These are phyloP conservation scores for Apoda limacodes DNA, from an alignment of 2,888 invertebrate species.

Conservation along the genomic window DNA sequence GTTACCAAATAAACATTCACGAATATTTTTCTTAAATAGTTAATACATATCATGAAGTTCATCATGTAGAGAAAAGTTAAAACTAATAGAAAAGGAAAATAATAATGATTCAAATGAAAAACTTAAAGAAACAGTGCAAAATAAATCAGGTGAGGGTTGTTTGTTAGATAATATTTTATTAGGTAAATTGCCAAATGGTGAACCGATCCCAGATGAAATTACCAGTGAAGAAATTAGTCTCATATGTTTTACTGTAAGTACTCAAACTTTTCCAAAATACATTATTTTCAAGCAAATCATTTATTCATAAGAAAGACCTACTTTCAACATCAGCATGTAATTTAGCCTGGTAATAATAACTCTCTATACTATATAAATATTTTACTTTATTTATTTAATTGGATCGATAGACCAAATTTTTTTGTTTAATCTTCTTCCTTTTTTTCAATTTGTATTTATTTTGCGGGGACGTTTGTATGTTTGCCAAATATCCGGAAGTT, in stretches of 20 bases:
- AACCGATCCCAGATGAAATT: slow-evolving; percentile 23
- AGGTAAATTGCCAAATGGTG: slow-evolving; percentile 23
- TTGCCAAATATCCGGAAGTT: slow-evolving; percentile 26
- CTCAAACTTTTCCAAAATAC: slow-evolving; percentile 1
- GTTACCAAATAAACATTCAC: too few relatives aligned
- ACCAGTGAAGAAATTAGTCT: slow-evolving; percentile 29
- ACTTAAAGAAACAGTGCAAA: slow-evolving; percentile 15
- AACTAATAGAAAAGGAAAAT: slow-evolving; percentile 23
- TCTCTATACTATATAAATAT: too few relatives aligned
- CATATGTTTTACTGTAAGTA: slow-evolving; percentile 27
- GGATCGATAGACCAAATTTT: slow-evolving; percentile 25
- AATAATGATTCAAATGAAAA: slow-evolving; percentile 17
- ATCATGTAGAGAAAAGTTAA: slow-evolving; percentile 22
- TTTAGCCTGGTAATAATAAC: too few relatives aligned
- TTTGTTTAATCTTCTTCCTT: too few relatives aligned
- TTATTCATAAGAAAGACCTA: too few relatives aligned
- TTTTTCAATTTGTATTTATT: too few relatives aligned
- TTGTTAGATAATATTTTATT: slow-evolving; percentile 27
- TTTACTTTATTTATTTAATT: too few relatives aligned
- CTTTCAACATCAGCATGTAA: too few relatives aligned
- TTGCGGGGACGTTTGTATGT: slow-evolving; percentile 24
- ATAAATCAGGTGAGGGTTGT: slow-evolving; percentile 18
- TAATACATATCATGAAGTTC: too few relatives aligned
- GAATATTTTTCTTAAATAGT: too few relatives aligned
- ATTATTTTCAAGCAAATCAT: not conserved